Conservation (phyloP, 2,113 vertebrate genomes). For the Pteronura brasiliensis region DNA sequence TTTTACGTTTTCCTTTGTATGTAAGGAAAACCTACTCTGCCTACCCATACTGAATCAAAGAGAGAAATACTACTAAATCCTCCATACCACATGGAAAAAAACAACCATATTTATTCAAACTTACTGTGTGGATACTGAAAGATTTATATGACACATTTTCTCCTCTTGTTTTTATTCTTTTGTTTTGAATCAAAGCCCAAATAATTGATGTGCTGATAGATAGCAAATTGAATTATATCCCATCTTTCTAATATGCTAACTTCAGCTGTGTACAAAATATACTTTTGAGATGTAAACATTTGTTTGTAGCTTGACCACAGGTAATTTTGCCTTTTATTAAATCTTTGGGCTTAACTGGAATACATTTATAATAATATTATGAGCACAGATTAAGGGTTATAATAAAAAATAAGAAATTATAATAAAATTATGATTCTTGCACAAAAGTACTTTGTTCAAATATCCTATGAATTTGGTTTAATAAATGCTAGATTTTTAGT, state of each 20-base stretch:
- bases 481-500: neutral
- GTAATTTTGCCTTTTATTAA: neutral
- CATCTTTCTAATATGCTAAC: neutral
- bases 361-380: neutral
- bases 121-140: neutral
- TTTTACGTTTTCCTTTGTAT: constrained; percentile 70
- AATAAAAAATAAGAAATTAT: neutral
- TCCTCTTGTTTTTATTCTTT: neutral
- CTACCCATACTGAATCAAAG: constrained; percentile 61
- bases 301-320: neutral
- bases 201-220: neutral
- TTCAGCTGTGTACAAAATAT: neutral
- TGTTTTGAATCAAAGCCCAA: neutral
- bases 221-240: neutral
- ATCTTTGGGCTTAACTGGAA: neutral
- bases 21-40: constrained; percentile 55
- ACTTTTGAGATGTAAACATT: neutral
- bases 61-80: constrained; percentile 55
- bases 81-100: neutral
- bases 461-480: neutral
- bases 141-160: neutral
- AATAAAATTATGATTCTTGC: neutral
- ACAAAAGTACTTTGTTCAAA: neutral
- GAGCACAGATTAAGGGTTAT: neutral
- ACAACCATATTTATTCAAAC: neutral